These are phyloP conservation scores for Clarias fuscus DNA, from an alignment of 2,797 vertebrate genomes.

Conservation along the genomic window DNA sequence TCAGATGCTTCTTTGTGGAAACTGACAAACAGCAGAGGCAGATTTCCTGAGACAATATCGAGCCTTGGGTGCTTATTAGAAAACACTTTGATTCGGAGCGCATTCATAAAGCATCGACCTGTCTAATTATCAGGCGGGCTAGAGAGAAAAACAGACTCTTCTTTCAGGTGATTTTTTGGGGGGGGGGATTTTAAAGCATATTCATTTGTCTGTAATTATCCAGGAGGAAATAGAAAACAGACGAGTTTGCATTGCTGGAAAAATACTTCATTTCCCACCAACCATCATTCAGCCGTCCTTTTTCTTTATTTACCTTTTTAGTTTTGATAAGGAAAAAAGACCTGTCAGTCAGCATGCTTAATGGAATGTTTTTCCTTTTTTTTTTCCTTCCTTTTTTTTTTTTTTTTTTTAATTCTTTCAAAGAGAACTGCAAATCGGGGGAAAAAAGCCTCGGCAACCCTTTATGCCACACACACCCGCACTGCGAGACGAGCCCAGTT, in stretches of 20 bases:
- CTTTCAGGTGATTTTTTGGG: constrained; percentile 52
- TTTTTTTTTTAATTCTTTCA: constrained; percentile 74
- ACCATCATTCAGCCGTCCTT: constrained; percentile 53
- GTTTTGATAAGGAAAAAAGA: constrained; percentile 71
- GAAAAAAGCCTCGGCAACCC: constrained; percentile 75
- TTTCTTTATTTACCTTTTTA: constrained; percentile 60
- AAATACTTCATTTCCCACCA: constrained; percentile 66
- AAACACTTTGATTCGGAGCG: constrained; percentile 39
- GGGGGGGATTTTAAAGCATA: constrained; percentile 51
- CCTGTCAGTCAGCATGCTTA: constrained; percentile 75
- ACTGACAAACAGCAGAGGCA: constrained; percentile 24
- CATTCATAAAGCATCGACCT: constrained; percentile 48
- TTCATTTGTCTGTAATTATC: constrained; percentile 58
- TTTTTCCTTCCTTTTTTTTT: neutral
- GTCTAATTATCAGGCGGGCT: constrained; percentile 62
- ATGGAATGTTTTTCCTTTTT: constrained; percentile 67
- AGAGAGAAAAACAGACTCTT: constrained; percentile 53
- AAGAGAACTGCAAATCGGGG: constrained; percentile 73
- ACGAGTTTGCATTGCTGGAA: constrained; percentile 63
- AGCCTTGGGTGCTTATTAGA: constrained; percentile 48
- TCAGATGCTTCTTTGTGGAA: constrained; percentile 26
- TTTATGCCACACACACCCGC: constrained; percentile 68
- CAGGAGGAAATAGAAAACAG: constrained; percentile 59
- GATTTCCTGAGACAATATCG: constrained; percentile 30
- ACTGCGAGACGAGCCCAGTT: constrained; percentile 78